Percentiles rank a stretch among this genome's conserved stretches.
Conservation (phyloP, 1,140 invertebrate genomes). For the Orius insidiosus region DNA sequence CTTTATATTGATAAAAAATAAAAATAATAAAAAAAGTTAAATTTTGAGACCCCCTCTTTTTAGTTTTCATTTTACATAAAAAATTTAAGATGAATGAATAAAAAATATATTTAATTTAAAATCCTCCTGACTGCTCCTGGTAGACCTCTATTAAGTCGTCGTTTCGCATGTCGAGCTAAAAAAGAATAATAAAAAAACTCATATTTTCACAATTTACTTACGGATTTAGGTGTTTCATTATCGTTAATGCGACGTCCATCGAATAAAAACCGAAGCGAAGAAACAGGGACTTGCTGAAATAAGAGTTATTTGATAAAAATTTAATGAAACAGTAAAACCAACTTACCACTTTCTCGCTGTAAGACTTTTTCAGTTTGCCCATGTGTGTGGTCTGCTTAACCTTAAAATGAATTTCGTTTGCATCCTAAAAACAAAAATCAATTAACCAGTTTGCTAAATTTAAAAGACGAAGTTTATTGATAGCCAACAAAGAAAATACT, state of each 20-base stretch:
- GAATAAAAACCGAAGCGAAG: conserved; percentile 55
- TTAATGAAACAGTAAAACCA: neutral
- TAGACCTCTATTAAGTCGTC: conserved; percentile 66
- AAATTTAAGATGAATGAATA: too few species aligned
- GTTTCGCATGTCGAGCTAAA: conserved; percentile 52
- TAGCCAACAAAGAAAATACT: too few species aligned
- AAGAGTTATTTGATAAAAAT: neutral
- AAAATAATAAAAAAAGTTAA: too few species aligned
- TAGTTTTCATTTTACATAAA: too few species aligned
- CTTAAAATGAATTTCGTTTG: conserved; percentile 68
- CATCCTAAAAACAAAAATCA: conserved; percentile 35
- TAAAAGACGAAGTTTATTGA: too few species aligned
- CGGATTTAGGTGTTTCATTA: conserved; percentile 54
- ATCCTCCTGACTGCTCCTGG: conserved; percentile 55
- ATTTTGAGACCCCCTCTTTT: too few species aligned
- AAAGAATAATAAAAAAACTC: conserved; percentile 14
- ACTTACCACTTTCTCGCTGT: conserved; percentile 52
- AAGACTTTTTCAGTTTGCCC: conserved; percentile 65
- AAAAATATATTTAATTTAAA: too few species aligned
- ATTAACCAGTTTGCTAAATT: too few species aligned
- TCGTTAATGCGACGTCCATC: conserved; percentile 63
- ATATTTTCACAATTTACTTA: conserved; percentile 1
- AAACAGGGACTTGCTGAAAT: conserved; percentile 45
- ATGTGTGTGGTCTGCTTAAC: conserved; percentile 71
- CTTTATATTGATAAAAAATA: too few species aligned